These are phyloP conservation scores for Stichopus chloronotus DNA, from an alignment of 35 echinoderm and acorn worm species.

Conservation along the genomic window DNA sequence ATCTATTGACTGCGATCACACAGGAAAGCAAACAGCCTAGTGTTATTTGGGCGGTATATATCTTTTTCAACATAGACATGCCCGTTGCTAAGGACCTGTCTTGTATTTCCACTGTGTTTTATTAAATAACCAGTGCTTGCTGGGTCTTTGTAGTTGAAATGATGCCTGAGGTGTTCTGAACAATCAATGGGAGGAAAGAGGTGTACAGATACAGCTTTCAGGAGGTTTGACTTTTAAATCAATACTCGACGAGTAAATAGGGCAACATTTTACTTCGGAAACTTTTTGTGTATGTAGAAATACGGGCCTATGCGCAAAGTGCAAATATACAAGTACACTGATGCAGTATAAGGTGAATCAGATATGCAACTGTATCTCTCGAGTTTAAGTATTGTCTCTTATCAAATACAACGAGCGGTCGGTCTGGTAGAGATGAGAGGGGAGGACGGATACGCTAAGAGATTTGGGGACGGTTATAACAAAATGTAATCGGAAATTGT, in stretches of 20 bases:
- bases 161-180: background rate
- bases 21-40: slow-evolving; percentile 42
- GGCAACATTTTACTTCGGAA: too few species aligned
- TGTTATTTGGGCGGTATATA: slow-evolving; percentile 6
- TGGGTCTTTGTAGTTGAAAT: background rate
- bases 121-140: background rate
- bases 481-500: too few species aligned
- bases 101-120: background rate
- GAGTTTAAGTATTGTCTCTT: too few species aligned
- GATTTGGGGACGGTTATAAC: too few species aligned
- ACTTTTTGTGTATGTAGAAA: background rate
- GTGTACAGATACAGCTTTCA: background rate
- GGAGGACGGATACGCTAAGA: too few species aligned
- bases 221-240: background rate
- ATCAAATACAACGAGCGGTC: too few species aligned
- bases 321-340: background rate
- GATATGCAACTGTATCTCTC: background rate
- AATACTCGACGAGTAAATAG: too few species aligned
- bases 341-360: background rate
- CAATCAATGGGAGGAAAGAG: background rate
- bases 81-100: background rate
- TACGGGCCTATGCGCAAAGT: background rate
- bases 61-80: background rate
- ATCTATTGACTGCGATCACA: background rate
- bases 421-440: too few species aligned